Evolutionary conservation across 2,113 vertebrate species (phyloP).

Genomic region (Daphoenositta chrysoptera): DNA sequence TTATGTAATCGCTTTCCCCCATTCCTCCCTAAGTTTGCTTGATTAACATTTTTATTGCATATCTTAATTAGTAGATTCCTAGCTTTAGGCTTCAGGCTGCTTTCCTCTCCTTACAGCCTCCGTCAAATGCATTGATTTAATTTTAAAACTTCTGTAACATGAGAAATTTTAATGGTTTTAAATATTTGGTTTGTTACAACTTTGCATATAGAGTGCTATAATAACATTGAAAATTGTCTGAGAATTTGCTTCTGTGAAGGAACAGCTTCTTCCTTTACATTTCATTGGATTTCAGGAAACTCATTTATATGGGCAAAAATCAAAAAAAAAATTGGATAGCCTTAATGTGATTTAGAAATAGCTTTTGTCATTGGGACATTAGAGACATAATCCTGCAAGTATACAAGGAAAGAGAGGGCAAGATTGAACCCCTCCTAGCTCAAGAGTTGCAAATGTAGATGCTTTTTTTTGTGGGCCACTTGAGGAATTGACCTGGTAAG

Average conservation of each 20-base stretch:
- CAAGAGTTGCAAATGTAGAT: not conserved
- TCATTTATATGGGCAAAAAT: not conserved
- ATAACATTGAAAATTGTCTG: not conserved
- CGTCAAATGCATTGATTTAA: accelerated
- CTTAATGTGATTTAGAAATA: not conserved
- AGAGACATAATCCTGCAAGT: not conserved
- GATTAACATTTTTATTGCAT: constrained; percentile 56
- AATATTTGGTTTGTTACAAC: not conserved
- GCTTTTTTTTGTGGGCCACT: not conserved
- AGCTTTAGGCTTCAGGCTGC: constrained; percentile 11
- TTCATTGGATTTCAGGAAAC: not conserved
- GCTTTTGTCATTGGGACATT: not conserved
- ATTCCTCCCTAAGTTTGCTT: not conserved
- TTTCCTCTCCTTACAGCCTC: not conserved
- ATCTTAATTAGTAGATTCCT: constrained; percentile 47
- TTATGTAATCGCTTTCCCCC: not conserved
- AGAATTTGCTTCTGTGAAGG: not conserved
- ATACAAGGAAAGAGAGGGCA: not conserved
- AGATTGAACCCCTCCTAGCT: not conserved
- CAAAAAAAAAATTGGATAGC: not conserved
- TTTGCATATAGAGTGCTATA: not conserved
- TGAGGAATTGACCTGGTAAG: not conserved
- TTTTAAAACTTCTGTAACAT: not conserved
- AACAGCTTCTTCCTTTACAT: not conserved
- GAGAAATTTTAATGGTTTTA: not conserved